Conservation (phyloP, 2,797 vertebrate genomes). For the Sardinella longiceps region DNA sequence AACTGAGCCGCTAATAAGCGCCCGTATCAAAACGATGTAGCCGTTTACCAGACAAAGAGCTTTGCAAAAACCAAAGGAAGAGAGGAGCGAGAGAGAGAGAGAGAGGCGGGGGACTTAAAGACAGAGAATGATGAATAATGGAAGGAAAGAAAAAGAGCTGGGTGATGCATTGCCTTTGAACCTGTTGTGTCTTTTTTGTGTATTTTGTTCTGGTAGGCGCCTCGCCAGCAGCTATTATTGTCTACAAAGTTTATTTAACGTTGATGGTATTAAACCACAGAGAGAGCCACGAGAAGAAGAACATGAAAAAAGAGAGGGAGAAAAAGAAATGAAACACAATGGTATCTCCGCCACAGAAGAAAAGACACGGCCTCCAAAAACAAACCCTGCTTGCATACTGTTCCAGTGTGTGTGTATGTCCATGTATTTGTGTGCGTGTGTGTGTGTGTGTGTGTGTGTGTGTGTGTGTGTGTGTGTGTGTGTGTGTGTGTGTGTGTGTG, state of each 20-base stretch:
- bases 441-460: slow-evolving; percentile 17
- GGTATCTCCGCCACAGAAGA: slow-evolving; percentile 68
- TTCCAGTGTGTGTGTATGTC: neutral
- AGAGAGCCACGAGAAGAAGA: slow-evolving; percentile 61
- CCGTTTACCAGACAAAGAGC: slow-evolving; percentile 82
- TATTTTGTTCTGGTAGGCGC: slow-evolving; percentile 72
- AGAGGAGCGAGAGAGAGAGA: slow-evolving; percentile 70
- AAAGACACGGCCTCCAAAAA: slow-evolving; percentile 66
- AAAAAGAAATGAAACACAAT: slow-evolving; percentile 47
- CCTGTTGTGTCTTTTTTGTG: slow-evolving; percentile 75
- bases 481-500: neutral
- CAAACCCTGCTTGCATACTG: slow-evolving; percentile 48
- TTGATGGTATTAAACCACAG: slow-evolving; percentile 75
- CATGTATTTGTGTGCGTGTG: slow-evolving; percentile 1
- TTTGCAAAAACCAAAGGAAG: slow-evolving; percentile 61
- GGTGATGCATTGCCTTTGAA: slow-evolving; percentile 82
- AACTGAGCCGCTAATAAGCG: slow-evolving; percentile 85
- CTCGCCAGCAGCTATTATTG: slow-evolving; percentile 78
- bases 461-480: neutral
- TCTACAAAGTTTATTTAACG: slow-evolving; percentile 77
- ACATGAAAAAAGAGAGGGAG: slow-evolving; percentile 61
- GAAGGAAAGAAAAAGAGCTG: slow-evolving; percentile 47
- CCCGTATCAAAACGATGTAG: slow-evolving; percentile 84
- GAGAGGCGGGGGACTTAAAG: slow-evolving; percentile 76
- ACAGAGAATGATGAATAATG: slow-evolving; percentile 64